These are phyloP conservation scores for Cheiracanthium punctorium DNA, from an alignment of 2,888 invertebrate species.

Conservation along the genomic window DNA sequence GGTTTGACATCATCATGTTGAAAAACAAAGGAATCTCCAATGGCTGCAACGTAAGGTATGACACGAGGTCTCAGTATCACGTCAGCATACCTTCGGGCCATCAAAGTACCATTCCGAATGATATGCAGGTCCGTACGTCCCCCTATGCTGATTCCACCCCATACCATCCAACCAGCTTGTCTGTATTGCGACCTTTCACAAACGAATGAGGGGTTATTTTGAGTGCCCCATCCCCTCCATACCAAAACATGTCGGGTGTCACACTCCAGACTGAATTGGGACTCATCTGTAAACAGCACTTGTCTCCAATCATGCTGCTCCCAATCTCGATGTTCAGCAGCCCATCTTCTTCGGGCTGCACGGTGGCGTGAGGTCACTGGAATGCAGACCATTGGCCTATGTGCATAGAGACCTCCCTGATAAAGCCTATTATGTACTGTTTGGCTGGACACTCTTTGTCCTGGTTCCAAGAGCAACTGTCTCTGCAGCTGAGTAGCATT, in stretches of 20 bases:
- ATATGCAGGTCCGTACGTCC: too few species aligned
- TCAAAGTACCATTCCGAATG: too few species aligned
- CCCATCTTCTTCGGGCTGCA: neutral
- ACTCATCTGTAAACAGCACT: conserved; percentile 15
- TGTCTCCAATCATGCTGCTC: neutral
- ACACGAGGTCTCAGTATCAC: too few species aligned
- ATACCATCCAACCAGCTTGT: too few species aligned
- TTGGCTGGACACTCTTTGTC: conserved; percentile 7
- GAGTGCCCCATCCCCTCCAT: conserved; percentile 9
- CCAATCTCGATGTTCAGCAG: conserved; percentile 19
- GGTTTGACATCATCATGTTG: too few species aligned
- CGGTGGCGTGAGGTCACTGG: conserved; percentile 5
- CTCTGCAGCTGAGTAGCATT: conserved; percentile 5
- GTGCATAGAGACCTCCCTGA: neutral
- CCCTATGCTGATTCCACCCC: too few species aligned
- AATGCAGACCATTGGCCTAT: conserved; percentile 9
- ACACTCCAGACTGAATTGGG: conserved; percentile 14
- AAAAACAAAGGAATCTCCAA: too few species aligned
- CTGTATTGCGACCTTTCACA: too few species aligned
- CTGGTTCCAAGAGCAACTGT: conserved; percentile 11
- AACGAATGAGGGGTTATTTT: too few species aligned
- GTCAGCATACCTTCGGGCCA: too few species aligned
- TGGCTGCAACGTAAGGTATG: too few species aligned
- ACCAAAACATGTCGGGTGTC: neutral
- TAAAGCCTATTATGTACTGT: conserved; percentile 5